Evolutionary conservation across 1,140 invertebrate genomes (phyloP), one percentile per base, ranked within the genome.

Genomic region (Temnothorax curvispinosus): DNA sequence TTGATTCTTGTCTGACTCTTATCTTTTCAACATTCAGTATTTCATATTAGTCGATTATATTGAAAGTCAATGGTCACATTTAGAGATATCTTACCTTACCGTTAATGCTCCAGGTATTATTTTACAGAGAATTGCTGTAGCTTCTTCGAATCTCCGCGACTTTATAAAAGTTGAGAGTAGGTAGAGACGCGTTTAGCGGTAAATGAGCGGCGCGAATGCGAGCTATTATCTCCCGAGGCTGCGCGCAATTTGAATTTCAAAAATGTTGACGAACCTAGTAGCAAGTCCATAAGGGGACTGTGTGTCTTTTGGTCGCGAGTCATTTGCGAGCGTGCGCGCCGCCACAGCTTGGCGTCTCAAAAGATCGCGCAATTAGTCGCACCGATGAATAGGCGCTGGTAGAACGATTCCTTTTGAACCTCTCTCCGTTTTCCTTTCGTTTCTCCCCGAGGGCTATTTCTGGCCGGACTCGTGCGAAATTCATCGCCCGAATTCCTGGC

Each of bases 351-450:
- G 47, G 21, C 13, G 9, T 74, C 80, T 84, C 41, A 60, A 74
- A 84, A 84, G 80, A 60, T 84, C 67, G 67, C 62, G 69, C 69
- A 74, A 84, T 84, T 84, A 74, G 69, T 84, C 80, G 80, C 69
- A 60, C 41, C 69, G 67, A 44, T 74, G 80, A 84, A 84, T 84
- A 74, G 67, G 18, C 41, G 3, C 41, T 13, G 38, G 54, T 41
- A 50, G 27, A 60, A 84, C 54, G 67, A 84, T 84, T 84, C 80
- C 54, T 74, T 84, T 84, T 60, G 54, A 84, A 60, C 41, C 27
- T 38, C 27, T 38, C 6, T 5, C 13, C 38, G 69, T 60, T 74
- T 84, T 74, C 44, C 41, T 38, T 44, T 35, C 80, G 15, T n/a
- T 47, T 27, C 27, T 35, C 18, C 67, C 67, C 38, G 41, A 21